Evolutionary conservation across 2,888 invertebrate genomes (phyloP), one percentile per base, ranked within the genome.

Genomic region (Lithosia quadra): DNA sequence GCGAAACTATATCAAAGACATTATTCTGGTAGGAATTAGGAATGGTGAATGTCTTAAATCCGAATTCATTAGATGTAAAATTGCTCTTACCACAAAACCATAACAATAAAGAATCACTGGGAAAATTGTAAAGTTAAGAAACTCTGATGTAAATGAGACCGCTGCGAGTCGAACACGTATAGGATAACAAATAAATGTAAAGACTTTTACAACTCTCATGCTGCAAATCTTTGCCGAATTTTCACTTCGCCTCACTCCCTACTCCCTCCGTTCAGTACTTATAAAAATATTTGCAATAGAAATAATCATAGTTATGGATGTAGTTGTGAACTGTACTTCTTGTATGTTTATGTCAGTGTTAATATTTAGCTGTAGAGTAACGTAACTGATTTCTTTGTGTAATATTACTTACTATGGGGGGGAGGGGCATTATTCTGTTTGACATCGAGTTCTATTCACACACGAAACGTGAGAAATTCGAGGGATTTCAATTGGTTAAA

Each of bases 131-230:
- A 86, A 85, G 84, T 85, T 85, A 71, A 69, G 69, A 65, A 82
- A 76, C 72, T 76, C 71, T 67, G 76, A 76, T 80, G 79, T 79
- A 83, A 86, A 84, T 83, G 77, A 83, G 79, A 84, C 83, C 81
- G 66, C 69, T 63, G 43, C 49, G 69, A 82, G 67, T 77, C 65
- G 75, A 77, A 75, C 76, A 81, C 79, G 82, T 80, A 81, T 75
- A 72, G 72, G 79, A 79, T 82, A 84, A 86, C 84, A 86, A 85
- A 88, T 86, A 87, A 86, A 88, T 87, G 84, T 84, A 78, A 81
- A 74, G 74, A 87, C 83, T 87, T 86, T 83, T 74, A 80, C 57
- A 83, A 88, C 84, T 86, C 84, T 84, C 71, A 68, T 73, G 78
- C 73, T 79, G 80, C 79, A 82, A 84, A 86, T 86, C 82, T 84